These are phyloP conservation scores for Sebastes vulpes DNA, from an alignment of 2,797 vertebrate genomes.

Conservation along the genomic window DNA sequence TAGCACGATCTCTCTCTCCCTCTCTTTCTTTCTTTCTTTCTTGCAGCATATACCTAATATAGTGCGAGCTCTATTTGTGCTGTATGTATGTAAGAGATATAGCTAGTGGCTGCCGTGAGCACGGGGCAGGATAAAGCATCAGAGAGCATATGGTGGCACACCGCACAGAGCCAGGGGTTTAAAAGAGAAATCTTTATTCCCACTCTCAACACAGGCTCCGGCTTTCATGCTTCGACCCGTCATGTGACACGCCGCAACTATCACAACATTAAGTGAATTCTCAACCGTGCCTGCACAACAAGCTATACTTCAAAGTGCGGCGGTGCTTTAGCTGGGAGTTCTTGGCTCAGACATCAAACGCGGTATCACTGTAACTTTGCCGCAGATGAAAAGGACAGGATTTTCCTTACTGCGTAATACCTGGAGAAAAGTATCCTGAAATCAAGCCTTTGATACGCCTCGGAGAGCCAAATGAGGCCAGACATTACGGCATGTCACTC, in stretches of 20 bases:
- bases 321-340: conserved; percentile 42
- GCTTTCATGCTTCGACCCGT: conserved; percentile 58
- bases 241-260: conserved; percentile 60
- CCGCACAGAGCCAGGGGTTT: conserved; percentile 8
- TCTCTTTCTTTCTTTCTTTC: conserved; percentile 14
- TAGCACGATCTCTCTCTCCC: conserved; percentile 21
- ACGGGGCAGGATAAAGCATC: conserved; percentile 36
- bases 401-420: conserved; percentile 46
- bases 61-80: conserved; percentile 41
- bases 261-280: conserved; percentile 59
- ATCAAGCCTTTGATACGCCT: conserved; percentile 50
- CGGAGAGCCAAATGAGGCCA: conserved; percentile 22
- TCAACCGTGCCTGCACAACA: conserved; percentile 54
- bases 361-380: conserved; percentile 52
- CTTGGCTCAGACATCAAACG: conserved; percentile 70
- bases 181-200: conserved; percentile 46
- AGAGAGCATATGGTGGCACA: conserved; percentile 43
- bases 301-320: conserved; percentile 67
- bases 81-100: conserved; percentile 32
- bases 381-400: conserved; percentile 64
- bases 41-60: conserved; percentile 26
- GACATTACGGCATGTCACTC: conserved; percentile 8
- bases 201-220: conserved; percentile 16
- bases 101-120: conserved; percentile 26
- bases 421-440: conserved; percentile 57